Evolutionary conservation across 2,113 vertebrate genomes (phyloP).

Genomic region (Ciconia stormi): DNA sequence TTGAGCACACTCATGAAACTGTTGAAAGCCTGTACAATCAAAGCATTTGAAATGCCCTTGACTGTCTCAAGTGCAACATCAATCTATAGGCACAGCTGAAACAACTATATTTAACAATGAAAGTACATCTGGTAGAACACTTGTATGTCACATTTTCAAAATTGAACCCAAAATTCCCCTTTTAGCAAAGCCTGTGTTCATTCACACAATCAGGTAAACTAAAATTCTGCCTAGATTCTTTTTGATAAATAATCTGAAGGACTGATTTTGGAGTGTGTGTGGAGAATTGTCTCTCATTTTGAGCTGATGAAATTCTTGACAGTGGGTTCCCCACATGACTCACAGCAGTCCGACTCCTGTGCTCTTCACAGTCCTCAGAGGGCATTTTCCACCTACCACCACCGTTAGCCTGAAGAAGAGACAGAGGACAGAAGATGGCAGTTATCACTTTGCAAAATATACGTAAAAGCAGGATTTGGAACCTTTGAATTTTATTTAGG

Average conservation of each 20-base stretch:
- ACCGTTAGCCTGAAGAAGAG: not conserved
- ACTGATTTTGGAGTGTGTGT: not conserved
- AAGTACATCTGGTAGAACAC: not conserved
- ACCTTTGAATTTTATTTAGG: not conserved
- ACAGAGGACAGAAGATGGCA: not conserved
- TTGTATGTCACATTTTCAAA: not conserved
- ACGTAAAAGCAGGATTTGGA: not conserved
- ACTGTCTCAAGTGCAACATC: not conserved
- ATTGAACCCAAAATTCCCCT: not conserved
- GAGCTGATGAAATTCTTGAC: not conserved
- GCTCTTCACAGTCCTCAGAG: not conserved
- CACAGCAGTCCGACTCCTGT: not conserved
- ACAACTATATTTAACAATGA: not conserved
- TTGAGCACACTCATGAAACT: not conserved
- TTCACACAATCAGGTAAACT: not conserved
- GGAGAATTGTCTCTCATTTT: not conserved
- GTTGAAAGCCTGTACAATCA: not conserved
- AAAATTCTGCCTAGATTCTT: not conserved
- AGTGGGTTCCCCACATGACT: not conserved
- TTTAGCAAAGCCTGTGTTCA: not conserved
- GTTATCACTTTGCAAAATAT: not conserved
- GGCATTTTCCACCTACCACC: not conserved
- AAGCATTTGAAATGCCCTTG: not conserved
- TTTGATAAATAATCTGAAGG: not conserved
- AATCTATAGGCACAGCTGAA: not conserved